phyloP scores from a whole-genome alignment of 2,113 vertebrate species.

The Paracanthobrama guichenoti region DNA sequence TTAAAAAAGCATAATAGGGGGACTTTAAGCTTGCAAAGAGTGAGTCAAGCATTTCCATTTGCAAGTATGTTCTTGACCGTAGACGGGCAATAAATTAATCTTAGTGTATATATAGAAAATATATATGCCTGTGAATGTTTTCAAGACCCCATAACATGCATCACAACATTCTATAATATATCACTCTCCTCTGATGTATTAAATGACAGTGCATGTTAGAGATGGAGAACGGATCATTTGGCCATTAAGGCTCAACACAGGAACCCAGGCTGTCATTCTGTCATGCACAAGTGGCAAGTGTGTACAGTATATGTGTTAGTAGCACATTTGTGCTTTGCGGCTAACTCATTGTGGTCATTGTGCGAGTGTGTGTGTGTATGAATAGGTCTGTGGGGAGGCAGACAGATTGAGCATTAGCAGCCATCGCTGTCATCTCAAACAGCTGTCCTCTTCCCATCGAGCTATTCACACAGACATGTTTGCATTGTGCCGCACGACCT shows the following conservation, averaged over 20 bases:
- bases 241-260: conserved; percentile 26
- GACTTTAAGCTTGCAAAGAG: not conserved
- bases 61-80: not conserved
- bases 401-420: conserved; percentile 81
- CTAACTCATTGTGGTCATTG: conserved; percentile 43
- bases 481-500: conserved; percentile 77
- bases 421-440: conserved; percentile 83
- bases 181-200: not conserved
- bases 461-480: conserved; percentile 75
- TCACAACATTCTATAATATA: not conserved
- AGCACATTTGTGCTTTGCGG: conserved; percentile 49
- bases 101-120: too few relatives aligned
- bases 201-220: not conserved
- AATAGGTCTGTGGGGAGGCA: conserved; percentile 76
- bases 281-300: conserved; percentile 39
- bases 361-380: conserved; percentile 48
- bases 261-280: conserved; percentile 9
- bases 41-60: not conserved
- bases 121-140: not conserved
- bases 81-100: not conserved
- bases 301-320: conserved; percentile 40
- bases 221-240: not conserved
- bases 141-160: not conserved
- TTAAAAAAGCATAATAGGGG: too few relatives aligned
- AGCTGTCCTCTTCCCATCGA: conserved; percentile 80